Base-by-base conservation (phyloP, 2,113 vertebrate species). In the crab-eating macaque (Macaca fascicularis) region DNA sequence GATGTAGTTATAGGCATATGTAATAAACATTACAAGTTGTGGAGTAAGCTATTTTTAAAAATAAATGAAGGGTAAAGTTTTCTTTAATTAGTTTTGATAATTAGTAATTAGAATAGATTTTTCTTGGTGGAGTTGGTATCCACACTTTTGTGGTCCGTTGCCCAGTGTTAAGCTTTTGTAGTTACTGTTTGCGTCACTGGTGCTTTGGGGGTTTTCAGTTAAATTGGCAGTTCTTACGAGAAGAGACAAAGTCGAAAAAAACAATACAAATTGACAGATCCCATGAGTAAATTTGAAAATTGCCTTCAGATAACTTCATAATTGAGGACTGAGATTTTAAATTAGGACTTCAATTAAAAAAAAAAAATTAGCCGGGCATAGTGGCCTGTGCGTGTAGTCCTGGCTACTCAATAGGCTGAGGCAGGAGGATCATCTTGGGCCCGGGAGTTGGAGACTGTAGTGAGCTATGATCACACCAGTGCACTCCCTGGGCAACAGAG, bases 261-360 rank as follows among this genome's bases (percentile, higher is more conserved):
- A 69, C 35, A 17, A 35, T n/a, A 69, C 35, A 69, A 35, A 27
- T 84, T 50, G 30, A 61, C 11, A 16, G 43, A 69, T 50, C 72
- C 35, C 20, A 1, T 92, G 88, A 72, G 27, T 50, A 78, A 70
- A 45, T 27, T 78, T 74, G 61, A 55, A 89, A 76, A 30, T 95
- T 91, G n/a, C 11, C n/a, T 16, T 90, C n/a, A 19, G 27, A 7
- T 85, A 67, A 69, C 43, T 82, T 91, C 0, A 48, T 89, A 80
- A 92, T 70, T 76, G 8, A 90, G 76, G 35, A 96, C 20, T 35
- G 38, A 79, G 23, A 50, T 95, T 92, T 81, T 55, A 78, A 92
- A 61, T 94, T 64, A 72, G 14, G n/a, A 74, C 55, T 93, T 19
- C 19, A 8, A 64, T 30, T 30, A 6, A 32, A 64, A 64, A 64